These are phyloP conservation scores for Tokudaia muenninki DNA, from an alignment of 2,797 vertebrate species.

Conservation along the genomic window DNA sequence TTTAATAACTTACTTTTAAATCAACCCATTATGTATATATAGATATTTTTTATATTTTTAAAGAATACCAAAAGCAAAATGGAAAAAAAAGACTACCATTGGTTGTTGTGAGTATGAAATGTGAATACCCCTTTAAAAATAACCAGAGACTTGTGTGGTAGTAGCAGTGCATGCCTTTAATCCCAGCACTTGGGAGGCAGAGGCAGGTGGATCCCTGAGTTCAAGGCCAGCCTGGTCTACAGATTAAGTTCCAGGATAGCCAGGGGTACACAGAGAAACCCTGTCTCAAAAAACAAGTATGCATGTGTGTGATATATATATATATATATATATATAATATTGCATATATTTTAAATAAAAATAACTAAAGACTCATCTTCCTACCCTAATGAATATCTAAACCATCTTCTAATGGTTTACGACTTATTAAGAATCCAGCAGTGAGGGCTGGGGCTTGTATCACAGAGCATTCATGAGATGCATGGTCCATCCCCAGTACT, in stretches of 20 bases:
- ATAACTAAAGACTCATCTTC: background rate
- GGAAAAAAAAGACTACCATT: background rate
- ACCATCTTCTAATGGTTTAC: background rate
- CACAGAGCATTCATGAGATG: background rate
- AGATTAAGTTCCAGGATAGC: background rate
- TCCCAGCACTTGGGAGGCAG: background rate
- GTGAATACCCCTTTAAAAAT: background rate
- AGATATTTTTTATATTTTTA: background rate
- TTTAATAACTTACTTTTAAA: background rate
- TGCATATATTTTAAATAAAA: background rate
- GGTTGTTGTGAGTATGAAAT: background rate
- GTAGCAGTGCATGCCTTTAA: background rate
- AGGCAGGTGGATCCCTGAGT: background rate
- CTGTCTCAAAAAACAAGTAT: background rate
- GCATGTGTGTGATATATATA: no score
- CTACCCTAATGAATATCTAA: background rate
- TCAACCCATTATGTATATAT: background rate
- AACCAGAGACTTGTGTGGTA: background rate
- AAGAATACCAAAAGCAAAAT: conserved; percentile 9
- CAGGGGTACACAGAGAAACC: background rate
- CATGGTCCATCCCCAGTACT: background rate
- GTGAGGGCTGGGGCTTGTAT: background rate
- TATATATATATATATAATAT: background rate
- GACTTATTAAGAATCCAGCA: background rate
- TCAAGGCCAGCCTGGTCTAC: background rate